Conservation (phyloP, 2,888 invertebrate species). For the Cheilosia vernalis region DNA sequence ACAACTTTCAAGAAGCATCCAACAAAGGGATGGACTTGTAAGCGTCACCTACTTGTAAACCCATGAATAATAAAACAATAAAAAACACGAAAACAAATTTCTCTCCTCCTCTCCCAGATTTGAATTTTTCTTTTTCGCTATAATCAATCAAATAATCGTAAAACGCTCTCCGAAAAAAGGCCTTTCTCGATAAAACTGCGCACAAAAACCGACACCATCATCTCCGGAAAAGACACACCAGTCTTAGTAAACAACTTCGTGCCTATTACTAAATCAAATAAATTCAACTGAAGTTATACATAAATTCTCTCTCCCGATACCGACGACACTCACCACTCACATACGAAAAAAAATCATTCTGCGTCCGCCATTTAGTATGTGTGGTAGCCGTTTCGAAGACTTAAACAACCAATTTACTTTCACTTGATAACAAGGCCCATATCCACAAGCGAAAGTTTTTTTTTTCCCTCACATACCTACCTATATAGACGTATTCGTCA, state of each 20-base stretch:
- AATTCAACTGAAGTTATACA: not conserved
- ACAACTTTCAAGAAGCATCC: not conserved
- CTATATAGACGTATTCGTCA: not conserved
- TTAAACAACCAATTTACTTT: constrained; percentile 68
- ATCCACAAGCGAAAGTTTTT: constrained; percentile 72
- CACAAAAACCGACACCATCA: not conserved
- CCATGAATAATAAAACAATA: not conserved
- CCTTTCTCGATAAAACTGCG: too few species aligned
- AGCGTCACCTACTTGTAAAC: constrained; percentile 14
- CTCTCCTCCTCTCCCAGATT: not conserved
- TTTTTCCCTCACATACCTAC: constrained; percentile 17
- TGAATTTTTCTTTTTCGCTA: not conserved
- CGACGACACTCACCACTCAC: not conserved
- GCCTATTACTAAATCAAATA: constrained; percentile 33
- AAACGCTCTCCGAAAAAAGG: not conserved
- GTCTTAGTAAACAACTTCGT: constrained; percentile 15
- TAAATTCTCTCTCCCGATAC: constrained; percentile 8
- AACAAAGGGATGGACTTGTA: not conserved
- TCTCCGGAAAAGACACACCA: not conserved
- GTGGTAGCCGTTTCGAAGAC: constrained; percentile 23
- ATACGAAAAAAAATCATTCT: constrained; percentile 21
- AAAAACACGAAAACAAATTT: constrained; percentile 11
- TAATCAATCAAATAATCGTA: constrained; percentile 9
- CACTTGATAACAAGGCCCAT: constrained; percentile 71
- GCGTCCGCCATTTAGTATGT: constrained; percentile 36